These are phyloP conservation scores for Perodicticus potto DNA, from an alignment of 2,797 vertebrate species.

Conservation along the genomic window DNA sequence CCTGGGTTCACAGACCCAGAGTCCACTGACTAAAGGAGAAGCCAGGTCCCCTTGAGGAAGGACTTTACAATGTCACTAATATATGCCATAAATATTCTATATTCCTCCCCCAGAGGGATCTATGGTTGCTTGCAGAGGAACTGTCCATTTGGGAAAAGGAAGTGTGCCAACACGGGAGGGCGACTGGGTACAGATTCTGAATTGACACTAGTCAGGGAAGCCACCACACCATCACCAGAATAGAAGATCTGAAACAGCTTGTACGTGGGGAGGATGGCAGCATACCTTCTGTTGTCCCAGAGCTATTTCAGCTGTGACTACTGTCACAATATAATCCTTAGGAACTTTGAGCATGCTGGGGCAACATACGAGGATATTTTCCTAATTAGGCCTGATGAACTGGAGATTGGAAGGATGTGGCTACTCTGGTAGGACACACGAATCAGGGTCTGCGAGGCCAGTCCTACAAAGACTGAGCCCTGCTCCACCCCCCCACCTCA, in stretches of 20 bases:
- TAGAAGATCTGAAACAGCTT: neutral
- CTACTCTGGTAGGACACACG: neutral
- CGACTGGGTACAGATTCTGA: too few relatives aligned
- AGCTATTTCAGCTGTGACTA: too few relatives aligned
- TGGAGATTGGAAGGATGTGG: neutral
- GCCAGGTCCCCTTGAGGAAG: neutral
- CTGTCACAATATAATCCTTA: neutral
- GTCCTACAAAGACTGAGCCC: neutral
- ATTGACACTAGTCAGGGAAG: neutral
- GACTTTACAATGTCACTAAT: neutral
- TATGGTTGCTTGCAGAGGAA: neutral
- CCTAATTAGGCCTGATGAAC: neutral
- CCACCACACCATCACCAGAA: neutral
- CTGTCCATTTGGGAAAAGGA: neutral
- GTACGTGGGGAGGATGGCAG: neutral
- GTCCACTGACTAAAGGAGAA: neutral
- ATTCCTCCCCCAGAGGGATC: too few relatives aligned
- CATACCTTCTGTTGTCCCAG: accelerated
- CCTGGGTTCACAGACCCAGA: neutral
- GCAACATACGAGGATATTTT: neutral
- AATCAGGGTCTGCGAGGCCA: neutral
- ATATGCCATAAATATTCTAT: neutral
- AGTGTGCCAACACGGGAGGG: too few relatives aligned
- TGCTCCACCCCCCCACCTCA: accelerated
- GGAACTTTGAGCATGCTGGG: accelerated